Conservation (phyloP, 2,888 invertebrate species). For the Lochmaea capreae region DNA sequence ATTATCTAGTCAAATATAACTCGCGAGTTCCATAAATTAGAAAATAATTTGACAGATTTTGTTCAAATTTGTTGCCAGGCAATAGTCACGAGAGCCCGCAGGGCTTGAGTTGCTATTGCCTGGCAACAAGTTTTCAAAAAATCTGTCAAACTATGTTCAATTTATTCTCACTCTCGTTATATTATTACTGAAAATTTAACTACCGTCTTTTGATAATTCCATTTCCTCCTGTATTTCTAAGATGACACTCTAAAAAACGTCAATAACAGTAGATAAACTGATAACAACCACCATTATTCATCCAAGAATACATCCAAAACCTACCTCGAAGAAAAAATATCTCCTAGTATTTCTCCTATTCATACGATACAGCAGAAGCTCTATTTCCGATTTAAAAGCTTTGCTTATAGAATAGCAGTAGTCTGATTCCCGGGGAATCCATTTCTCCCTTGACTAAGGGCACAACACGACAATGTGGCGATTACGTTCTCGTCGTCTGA, state of each 20-base stretch:
- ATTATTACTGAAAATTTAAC: too few relatives aligned
- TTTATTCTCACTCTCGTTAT: too few relatives aligned
- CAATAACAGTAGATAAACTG: not conserved
- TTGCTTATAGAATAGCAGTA: constrained; percentile 50
- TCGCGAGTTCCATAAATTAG: too few relatives aligned
- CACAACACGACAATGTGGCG: constrained; percentile 56
- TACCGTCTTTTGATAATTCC: too few relatives aligned
- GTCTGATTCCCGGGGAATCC: constrained; percentile 27
- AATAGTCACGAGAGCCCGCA: too few relatives aligned
- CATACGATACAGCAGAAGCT: not conserved
- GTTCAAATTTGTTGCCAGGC: too few relatives aligned
- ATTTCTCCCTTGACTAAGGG: constrained; percentile 5
- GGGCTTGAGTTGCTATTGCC: too few relatives aligned
- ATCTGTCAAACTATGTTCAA: too few relatives aligned
- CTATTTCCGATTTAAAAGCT: constrained; percentile 49
- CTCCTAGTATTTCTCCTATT: constrained; percentile 4
- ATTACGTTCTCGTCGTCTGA: constrained; percentile 59
- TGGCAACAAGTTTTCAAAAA: too few relatives aligned
- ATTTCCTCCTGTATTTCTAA: too few relatives aligned
- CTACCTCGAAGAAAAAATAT: constrained; percentile 10
- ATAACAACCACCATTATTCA: not conserved
- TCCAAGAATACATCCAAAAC: constrained; percentile 13
- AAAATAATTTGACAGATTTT: too few relatives aligned
- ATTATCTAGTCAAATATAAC: too few relatives aligned
- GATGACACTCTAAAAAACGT: not conserved